phyloP scores from a whole-genome alignment of 1,140 invertebrate genomes.

The Colletes latitarsis region DNA sequence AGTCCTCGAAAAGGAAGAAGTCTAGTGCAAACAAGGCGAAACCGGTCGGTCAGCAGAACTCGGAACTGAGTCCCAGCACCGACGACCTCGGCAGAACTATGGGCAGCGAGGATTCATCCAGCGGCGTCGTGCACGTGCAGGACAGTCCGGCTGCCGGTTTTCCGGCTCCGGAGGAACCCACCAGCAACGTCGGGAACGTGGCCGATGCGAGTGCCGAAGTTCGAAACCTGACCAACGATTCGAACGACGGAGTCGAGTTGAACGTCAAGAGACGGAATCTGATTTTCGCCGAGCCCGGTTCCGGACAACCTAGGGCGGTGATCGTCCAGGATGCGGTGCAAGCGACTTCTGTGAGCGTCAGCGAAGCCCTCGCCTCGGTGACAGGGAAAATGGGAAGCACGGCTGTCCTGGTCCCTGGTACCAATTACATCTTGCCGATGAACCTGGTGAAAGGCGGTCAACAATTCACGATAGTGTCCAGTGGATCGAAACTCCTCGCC shows the following conservation, averaged over 20 bases:
- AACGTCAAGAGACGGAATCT: conserved; percentile 74
- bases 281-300: conserved; percentile 73
- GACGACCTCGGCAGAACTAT: conserved; percentile 86
- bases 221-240: conserved; percentile 69
- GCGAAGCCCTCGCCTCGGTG: conserved; percentile 80
- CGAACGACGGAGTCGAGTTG: conserved; percentile 72
- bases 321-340: conserved; percentile 81
- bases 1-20: conserved; percentile 88
- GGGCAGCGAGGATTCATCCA: conserved; percentile 87
- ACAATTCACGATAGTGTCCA: conserved; percentile 87
- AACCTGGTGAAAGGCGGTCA: conserved; percentile 87
- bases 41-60: conserved; percentile 79
- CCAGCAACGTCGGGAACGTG: conserved; percentile 24
- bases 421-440: conserved; percentile 86
- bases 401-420: conserved; percentile 85
- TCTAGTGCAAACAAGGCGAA: conserved; percentile 83
- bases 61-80: conserved; percentile 83
- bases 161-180: conserved; percentile 72
- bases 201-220: conserved; percentile 57
- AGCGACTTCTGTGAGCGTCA: conserved; percentile 74
- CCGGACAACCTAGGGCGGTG: conserved; percentile 76
- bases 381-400: conserved; percentile 81
- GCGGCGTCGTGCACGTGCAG: conserved; percentile 84
- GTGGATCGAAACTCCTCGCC: conserved; percentile 85
- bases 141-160: conserved; percentile 77